These are phyloP conservation scores for Brachycybe producta DNA, from an alignment of 2,888 invertebrate species.

Conservation along the genomic window DNA sequence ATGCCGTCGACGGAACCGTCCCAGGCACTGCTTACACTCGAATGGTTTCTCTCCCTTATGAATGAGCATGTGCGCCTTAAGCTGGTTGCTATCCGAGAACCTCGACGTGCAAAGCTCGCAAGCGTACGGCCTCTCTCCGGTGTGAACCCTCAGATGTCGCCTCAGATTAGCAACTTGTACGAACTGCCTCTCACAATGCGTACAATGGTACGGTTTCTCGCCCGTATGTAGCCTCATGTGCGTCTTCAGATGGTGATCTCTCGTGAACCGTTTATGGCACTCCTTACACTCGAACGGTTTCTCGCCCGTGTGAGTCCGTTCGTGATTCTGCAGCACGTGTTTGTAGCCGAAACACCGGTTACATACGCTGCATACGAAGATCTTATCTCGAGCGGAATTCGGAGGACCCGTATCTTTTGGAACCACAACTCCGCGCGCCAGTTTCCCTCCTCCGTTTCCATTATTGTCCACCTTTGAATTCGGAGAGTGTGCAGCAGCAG, in stretches of 20 bases:
- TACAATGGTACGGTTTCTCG: slow-evolving; percentile 83
- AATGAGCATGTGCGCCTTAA: slow-evolving; percentile 75
- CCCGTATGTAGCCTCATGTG: slow-evolving; percentile 86
- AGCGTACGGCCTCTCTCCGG: slow-evolving; percentile 77
- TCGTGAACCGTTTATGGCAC: slow-evolving; percentile 81
- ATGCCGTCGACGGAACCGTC: slow-evolving; percentile 69
- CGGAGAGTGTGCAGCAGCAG: slow-evolving; percentile 12
- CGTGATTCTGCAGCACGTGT: slow-evolving; percentile 86
- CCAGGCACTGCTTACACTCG: slow-evolving; percentile 62
- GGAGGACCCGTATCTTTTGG: slow-evolving; percentile 9
- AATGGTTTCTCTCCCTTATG: slow-evolving; percentile 86
- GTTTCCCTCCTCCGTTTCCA: slow-evolving; percentile 1
- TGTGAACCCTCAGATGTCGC: slow-evolving; percentile 77
- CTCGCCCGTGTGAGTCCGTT: slow-evolving; percentile 86
- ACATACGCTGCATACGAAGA: slow-evolving; percentile 78
- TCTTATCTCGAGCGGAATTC: slow-evolving; percentile 48
- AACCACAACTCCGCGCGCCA: slow-evolving; percentile 2
- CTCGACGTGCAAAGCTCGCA: slow-evolving; percentile 72
- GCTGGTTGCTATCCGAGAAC: slow-evolving; percentile 82
- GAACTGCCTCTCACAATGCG: slow-evolving; percentile 80
- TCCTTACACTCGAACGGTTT: slow-evolving; percentile 86
- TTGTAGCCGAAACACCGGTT: slow-evolving; percentile 84
- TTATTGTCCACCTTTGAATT: slow-evolving; percentile 9
- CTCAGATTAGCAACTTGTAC: slow-evolving; percentile 86
- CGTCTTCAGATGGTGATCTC: slow-evolving; percentile 85